Conservation (phyloP, 53 echinoderm and acorn worm genomes). For the Antedon mediterranea region DNA sequence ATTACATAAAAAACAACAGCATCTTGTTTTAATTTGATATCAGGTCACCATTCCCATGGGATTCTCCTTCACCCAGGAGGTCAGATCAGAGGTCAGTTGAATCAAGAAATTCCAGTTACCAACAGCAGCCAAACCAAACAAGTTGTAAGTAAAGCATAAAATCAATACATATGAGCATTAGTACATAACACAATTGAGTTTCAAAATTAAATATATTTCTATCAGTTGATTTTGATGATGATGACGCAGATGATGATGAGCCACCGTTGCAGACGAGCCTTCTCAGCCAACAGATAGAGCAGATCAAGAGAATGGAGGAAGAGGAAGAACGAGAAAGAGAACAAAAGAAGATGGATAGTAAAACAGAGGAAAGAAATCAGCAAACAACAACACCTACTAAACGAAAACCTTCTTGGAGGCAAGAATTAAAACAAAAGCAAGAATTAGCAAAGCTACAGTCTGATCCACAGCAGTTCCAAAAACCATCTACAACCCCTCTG, state of each 20-base stretch:
- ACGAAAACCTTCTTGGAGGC: constrained; percentile 78
- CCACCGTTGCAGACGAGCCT: constrained; percentile 49
- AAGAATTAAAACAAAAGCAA: constrained; percentile 62
- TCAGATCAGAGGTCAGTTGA: not conserved
- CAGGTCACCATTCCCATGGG: constrained; percentile 89
- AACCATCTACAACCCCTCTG: not conserved
- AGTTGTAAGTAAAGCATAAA: not conserved
- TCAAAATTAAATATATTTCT: no score
- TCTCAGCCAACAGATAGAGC: constrained; percentile 52
- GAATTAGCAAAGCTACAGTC: constrained; percentile 42
- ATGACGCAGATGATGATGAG: constrained; percentile 28
- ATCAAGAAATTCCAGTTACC: not conserved
- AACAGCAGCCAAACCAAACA: not conserved
- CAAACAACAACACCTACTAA: not conserved
- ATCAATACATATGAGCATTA: no score
- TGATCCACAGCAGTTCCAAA: not conserved
- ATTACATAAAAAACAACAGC: no score
- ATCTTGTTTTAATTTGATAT: no score
- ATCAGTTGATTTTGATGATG: constrained; percentile 14
- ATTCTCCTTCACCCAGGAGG: constrained; percentile 15
- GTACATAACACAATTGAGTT: no score
- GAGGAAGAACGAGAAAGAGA: constrained; percentile 5
- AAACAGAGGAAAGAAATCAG: no score
- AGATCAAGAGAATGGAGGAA: constrained; percentile 44
- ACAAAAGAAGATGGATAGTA: not conserved